A percentile compares a stretch with the other conserved stretches of the same genome.
Evolutionary conservation across 2,113 vertebrate genomes (phyloP).

Genomic region (Osmerus eperlanus): DNA sequence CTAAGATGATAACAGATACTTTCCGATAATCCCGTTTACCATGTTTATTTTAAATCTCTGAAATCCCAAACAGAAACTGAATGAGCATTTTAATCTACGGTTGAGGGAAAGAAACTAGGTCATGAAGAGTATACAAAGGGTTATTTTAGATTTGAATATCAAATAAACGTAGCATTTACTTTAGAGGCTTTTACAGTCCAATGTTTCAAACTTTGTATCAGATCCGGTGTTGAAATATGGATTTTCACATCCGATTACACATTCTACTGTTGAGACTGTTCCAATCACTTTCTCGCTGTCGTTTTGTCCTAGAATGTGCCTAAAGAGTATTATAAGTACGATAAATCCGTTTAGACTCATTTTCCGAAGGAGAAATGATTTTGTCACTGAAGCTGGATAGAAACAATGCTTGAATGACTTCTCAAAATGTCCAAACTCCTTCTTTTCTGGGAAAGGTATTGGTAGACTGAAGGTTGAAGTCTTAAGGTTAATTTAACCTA

Average conservation of each 20-base stretch:
- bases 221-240: constrained; percentile 37
- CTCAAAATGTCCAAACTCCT: too few relatives aligned
- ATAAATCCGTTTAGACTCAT: constrained; percentile 25
- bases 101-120: constrained; percentile 22
- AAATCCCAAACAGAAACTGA: too few relatives aligned
- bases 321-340: constrained; percentile 30
- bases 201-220: constrained; percentile 40
- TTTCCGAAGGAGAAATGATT: too few relatives aligned
- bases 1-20: too few relatives aligned
- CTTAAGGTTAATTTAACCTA: too few relatives aligned
- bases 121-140: constrained; percentile 26
- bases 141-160: constrained; percentile 3
- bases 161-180: constrained; percentile 15
- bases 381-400: too few relatives aligned
- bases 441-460: too few relatives aligned
- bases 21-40: too few relatives aligned
- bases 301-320: constrained; percentile 22
- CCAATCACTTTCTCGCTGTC: background rate
- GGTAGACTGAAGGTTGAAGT: too few relatives aligned
- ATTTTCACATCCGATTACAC: background rate
- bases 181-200: constrained; percentile 27
- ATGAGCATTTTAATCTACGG: too few relatives aligned
- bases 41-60: too few relatives aligned
- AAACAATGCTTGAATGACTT: too few relatives aligned
- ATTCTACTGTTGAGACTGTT: background rate